A percentile compares a stretch with the other conserved stretches of the same genome.
Evolutionary conservation across 2,888 invertebrate genomes (phyloP).

Genomic region (Drosophila leonis): DNA sequence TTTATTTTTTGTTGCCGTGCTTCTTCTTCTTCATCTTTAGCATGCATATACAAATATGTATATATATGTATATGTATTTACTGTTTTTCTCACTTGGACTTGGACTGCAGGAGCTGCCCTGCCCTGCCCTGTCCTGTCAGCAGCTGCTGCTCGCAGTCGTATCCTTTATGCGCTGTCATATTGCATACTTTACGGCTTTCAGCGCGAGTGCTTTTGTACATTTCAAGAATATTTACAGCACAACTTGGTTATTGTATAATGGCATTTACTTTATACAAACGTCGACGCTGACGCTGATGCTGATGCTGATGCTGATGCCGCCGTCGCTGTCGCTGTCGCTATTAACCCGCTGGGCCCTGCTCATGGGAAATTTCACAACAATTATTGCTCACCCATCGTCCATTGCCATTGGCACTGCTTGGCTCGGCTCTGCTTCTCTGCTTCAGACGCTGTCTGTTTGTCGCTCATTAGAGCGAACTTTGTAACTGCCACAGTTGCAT

Average conservation of each 20-base stretch:
- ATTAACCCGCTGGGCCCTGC: constrained; percentile 19
- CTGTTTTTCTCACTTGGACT: constrained; percentile 33
- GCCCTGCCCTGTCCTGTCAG: too few species aligned
- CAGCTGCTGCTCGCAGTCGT: constrained; percentile 36
- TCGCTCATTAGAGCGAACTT: constrained; percentile 63
- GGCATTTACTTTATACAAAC: constrained; percentile 73
- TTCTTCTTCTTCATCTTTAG: constrained; percentile 1
- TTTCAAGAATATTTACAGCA: constrained; percentile 73
- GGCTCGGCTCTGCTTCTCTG: not conserved
- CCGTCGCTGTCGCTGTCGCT: constrained; percentile 11
- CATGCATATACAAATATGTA: not conserved
- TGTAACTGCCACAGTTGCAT: constrained; percentile 42
- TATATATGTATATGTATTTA: not conserved
- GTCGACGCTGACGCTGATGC: constrained; percentile 20
- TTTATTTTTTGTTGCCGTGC: constrained; percentile 12
- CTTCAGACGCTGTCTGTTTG: constrained; percentile 22
- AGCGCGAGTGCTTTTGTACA: constrained; percentile 74
- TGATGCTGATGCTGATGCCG: not conserved
- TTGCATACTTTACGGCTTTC: constrained; percentile 74
- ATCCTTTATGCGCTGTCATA: constrained; percentile 74
- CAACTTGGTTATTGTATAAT: constrained; percentile 73
- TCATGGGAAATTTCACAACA: constrained; percentile 56
- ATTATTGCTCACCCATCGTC: constrained; percentile 63
- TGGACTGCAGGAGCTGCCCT: constrained; percentile 5
- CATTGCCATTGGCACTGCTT: constrained; percentile 29